Evolutionary conservation across 2,888 invertebrate species (phyloP).

Genomic region (Hypomecis punctinalis): DNA sequence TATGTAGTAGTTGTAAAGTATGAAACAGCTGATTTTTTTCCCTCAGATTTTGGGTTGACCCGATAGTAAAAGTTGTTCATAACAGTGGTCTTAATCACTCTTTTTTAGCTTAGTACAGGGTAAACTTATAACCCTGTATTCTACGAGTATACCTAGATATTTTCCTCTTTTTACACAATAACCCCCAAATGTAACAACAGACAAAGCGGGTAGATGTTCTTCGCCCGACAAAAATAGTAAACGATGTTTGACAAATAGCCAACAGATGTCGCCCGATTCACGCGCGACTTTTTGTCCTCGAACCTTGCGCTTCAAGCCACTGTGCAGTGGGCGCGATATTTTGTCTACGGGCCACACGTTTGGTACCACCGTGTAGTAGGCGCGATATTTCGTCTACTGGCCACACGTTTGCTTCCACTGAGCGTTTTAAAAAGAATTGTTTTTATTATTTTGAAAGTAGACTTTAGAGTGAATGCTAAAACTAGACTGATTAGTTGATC

Average conservation of each 20-base stretch:
- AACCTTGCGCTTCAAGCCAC: constrained; percentile 34
- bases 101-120: too few relatives aligned
- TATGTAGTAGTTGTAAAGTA: too few relatives aligned
- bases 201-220: constrained; percentile 58
- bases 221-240: constrained; percentile 74
- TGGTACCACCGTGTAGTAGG: neutral
- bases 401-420: too few relatives aligned
- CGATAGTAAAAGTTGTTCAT: too few relatives aligned
- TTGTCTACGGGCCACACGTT: neutral
- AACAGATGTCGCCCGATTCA: constrained; percentile 70
- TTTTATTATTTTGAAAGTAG: too few relatives aligned
- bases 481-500: too few relatives aligned
- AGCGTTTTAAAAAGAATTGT: too few relatives aligned
- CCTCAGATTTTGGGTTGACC: too few relatives aligned
- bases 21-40: too few relatives aligned
- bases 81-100: too few relatives aligned
- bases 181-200: constrained; percentile 52
- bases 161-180: constrained; percentile 24
- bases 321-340: constrained; percentile 18
- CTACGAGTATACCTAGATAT: neutral
- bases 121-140: neutral
- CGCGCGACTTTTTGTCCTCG: constrained; percentile 51
- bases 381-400: too few relatives aligned
- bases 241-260: constrained; percentile 81
- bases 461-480: too few relatives aligned